A percentile compares a stretch with the other conserved stretches of the same genome.
phyloP scores from a whole-genome alignment of 2,797 vertebrate genomes.

The Argya squamiceps region DNA sequence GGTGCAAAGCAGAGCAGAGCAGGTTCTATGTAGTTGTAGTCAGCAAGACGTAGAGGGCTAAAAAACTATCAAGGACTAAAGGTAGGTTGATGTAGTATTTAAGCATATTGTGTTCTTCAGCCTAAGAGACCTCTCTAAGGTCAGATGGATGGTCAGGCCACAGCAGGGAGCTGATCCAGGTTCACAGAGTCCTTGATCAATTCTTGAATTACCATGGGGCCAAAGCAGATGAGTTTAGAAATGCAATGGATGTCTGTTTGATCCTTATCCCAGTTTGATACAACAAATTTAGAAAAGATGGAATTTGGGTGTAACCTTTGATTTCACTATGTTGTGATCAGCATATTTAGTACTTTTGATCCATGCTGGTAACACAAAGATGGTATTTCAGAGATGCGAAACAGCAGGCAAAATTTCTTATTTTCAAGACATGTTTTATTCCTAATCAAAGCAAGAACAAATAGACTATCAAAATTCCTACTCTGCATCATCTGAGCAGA shows the following conservation, averaged over 20 bases:
- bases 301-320: neutral
- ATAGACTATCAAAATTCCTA: conserved; percentile 41
- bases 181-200: neutral
- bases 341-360: conserved; percentile 2
- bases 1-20: neutral
- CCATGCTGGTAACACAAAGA: neutral
- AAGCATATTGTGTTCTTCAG: neutral
- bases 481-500: neutral
- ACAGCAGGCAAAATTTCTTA: neutral
- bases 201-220: neutral
- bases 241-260: neutral
- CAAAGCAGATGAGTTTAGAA: neutral
- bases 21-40: neutral
- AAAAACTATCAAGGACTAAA: neutral
- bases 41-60: fast-evolving
- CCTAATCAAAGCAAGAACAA: conserved; percentile 43
- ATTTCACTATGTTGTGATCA: neutral
- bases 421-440: conserved; percentile 33
- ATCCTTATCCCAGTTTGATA: neutral
- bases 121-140: neutral
- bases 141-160: neutral
- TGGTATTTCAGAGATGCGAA: neutral
- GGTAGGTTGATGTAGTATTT: neutral
- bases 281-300: neutral
- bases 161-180: neutral